Conservation (phyloP, 2,113 vertebrate species). For the Piaya cayana region DNA sequence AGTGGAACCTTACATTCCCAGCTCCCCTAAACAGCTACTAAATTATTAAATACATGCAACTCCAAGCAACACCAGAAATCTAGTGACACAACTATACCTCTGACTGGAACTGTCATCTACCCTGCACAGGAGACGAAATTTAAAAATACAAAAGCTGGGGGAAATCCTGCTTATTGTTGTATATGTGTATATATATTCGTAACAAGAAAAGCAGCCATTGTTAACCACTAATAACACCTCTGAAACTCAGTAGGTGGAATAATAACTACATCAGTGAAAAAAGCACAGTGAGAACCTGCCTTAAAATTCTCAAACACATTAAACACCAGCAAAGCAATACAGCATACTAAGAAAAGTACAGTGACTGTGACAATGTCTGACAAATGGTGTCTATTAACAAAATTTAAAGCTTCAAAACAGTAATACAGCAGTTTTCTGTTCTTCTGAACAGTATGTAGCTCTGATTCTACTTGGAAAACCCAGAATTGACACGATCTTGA, state of each 20-base stretch:
- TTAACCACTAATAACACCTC: background rate
- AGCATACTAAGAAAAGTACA: background rate
- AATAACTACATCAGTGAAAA: background rate
- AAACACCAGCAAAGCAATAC: background rate
- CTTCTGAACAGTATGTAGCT: background rate
- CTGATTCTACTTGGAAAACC: background rate
- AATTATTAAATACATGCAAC: background rate
- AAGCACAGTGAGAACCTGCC: background rate
- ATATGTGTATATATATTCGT: background rate
- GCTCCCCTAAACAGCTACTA: background rate
- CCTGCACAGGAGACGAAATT: background rate
- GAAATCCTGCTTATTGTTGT: background rate
- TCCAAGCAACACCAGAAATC: background rate
- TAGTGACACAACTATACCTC: background rate
- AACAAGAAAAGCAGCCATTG: background rate
- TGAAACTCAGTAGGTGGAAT: background rate
- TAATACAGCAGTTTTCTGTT: background rate
- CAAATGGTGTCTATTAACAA: background rate
- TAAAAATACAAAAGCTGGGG: background rate
- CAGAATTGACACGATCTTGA: background rate
- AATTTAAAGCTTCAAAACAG: background rate
- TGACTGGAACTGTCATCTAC: background rate
- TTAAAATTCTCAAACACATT: background rate
- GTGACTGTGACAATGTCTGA: background rate
- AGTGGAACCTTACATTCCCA: rapidly evolving